These are phyloP conservation scores for Papilio helenus DNA, from an alignment of 1,140 invertebrate genomes.

Conservation along the genomic window DNA sequence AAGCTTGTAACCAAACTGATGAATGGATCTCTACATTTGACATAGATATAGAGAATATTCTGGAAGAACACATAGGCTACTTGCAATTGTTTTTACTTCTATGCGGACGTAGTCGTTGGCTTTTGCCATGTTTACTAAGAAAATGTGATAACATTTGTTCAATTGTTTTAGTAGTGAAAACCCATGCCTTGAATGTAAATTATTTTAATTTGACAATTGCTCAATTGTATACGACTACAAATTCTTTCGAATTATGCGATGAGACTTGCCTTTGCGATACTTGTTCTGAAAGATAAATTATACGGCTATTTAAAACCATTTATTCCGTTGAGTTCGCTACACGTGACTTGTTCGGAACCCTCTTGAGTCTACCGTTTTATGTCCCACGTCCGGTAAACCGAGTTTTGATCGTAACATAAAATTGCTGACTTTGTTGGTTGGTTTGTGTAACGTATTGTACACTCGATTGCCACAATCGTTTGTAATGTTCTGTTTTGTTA, in stretches of 20 bases:
- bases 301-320: background rate
- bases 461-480: background rate
- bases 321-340: background rate
- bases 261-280: background rate
- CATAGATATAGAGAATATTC: too few species aligned
- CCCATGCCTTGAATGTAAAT: too few species aligned
- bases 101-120: too few species aligned
- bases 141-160: too few species aligned
- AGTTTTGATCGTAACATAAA: slow-evolving; percentile 3
- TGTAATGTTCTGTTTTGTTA: background rate
- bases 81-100: too few species aligned
- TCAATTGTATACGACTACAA: background rate
- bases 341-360: background rate
- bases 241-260: background rate
- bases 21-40: too few species aligned
- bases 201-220: too few species aligned
- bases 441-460: background rate
- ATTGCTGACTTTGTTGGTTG: slow-evolving; percentile 1
- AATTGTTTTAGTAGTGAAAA: too few species aligned
- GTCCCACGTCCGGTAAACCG: background rate
- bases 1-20: too few species aligned
- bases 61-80: too few species aligned
- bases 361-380: slow-evolving; percentile 6
- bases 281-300: background rate
- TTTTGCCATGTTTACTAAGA: too few species aligned